Evolutionary conservation across 2,797 vertebrate genomes (phyloP).

Genomic region (Numenius phaeopus): DNA sequence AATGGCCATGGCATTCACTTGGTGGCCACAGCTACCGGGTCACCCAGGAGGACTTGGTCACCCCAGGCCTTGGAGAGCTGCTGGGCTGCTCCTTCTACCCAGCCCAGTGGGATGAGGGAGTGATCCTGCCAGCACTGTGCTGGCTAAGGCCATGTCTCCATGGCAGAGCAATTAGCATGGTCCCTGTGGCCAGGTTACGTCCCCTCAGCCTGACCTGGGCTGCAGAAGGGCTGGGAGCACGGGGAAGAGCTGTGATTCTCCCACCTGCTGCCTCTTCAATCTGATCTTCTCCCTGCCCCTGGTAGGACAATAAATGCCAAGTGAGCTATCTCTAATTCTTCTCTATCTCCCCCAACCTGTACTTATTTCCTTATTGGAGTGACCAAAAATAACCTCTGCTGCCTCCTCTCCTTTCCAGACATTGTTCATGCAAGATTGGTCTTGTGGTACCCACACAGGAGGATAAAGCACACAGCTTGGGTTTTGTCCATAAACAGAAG

Average conservation of each 20-base stretch:
- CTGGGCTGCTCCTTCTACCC: neutral
- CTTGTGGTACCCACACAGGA: accelerated
- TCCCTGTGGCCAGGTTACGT: neutral
- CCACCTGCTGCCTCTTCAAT: neutral
- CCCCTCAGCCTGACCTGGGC: neutral
- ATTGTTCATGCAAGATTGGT: neutral
- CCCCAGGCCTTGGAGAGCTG: neutral
- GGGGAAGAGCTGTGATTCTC: neutral
- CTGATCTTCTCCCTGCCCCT: neutral
- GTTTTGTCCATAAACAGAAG: neutral
- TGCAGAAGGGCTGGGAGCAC: neutral
- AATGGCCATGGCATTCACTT: neutral
- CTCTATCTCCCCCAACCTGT: neutral
- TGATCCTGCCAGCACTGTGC: neutral
- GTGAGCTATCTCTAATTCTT: neutral
- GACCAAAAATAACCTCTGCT: neutral
- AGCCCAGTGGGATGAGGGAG: neutral
- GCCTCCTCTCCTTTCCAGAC: neutral
- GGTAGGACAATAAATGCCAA: neutral
- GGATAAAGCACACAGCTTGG: neutral
- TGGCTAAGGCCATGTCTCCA: neutral
- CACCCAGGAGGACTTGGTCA: neutral
- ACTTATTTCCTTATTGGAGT: neutral
- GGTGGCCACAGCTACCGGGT: neutral
- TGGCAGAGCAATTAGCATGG: accelerated